Percentiles rank a stretch among this genome's conserved stretches.
Evolutionary conservation across 2,113 vertebrate genomes (phyloP).

Genomic region (Rostratula benghalensis): DNA sequence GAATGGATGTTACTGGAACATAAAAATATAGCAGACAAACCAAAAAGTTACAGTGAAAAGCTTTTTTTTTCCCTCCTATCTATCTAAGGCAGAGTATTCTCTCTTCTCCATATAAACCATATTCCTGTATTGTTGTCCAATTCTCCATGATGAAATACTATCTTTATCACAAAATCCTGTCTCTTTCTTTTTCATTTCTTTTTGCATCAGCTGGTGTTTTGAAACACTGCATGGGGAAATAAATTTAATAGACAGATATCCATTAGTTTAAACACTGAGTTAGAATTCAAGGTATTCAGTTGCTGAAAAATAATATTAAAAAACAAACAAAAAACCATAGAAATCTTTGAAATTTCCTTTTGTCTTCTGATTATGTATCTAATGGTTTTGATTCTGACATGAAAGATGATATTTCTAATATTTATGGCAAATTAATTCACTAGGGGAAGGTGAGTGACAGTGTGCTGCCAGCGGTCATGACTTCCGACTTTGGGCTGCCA

Average conservation of each 20-base stretch:
- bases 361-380: constrained; percentile 30
- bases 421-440: constrained; percentile 67
- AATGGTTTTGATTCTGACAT: constrained; percentile 45
- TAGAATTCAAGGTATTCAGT: constrained; percentile 5
- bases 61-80: background rate
- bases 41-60: background rate
- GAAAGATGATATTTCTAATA: constrained; percentile 57
- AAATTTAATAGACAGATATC: constrained; percentile 40
- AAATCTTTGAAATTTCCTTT: constrained; percentile 23
- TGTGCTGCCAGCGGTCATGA: constrained; percentile 3
- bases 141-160: background rate
- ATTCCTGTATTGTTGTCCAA: background rate
- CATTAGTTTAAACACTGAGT: constrained; percentile 23
- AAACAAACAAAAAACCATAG: background rate
- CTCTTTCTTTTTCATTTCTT: background rate
- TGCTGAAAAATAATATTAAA: constrained; percentile 22
- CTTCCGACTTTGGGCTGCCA: constrained; percentile 31
- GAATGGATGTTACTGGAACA: background rate
- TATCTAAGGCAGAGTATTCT: background rate
- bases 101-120: background rate
- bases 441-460: constrained; percentile 54
- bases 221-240: background rate
- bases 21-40: background rate
- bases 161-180: background rate
- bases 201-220: constrained; percentile 42